A percentile compares a stretch with the other conserved stretches of the same genome.
These are phyloP conservation scores for Scaptomyza parva DNA, from an alignment of 2,888 invertebrate species.

Conservation along the genomic window DNA sequence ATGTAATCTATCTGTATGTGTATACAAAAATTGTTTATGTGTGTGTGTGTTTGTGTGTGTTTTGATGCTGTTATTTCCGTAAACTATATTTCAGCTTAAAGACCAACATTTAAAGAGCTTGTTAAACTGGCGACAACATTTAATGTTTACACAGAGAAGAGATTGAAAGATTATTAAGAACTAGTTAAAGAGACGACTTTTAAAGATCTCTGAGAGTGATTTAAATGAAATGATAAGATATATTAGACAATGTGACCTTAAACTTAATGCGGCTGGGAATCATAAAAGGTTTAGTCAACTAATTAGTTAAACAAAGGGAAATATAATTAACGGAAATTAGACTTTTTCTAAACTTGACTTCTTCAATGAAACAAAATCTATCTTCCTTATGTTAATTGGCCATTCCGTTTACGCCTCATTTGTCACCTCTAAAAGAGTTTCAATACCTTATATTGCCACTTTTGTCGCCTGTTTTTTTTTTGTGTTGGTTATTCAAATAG, in stretches of 20 bases:
- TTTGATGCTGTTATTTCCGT: conserved; percentile 7
- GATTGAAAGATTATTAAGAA: conserved; percentile 6
- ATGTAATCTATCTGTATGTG: no score
- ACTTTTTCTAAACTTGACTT: no score
- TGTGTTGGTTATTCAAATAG: not conserved
- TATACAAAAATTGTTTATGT: conserved; percentile 1
- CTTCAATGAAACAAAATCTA: not conserved
- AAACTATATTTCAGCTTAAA: not conserved
- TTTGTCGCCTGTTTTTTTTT: conserved; percentile 54
- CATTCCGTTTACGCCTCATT: not conserved
- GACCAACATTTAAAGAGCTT: not conserved
- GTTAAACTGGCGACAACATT: conserved; percentile 41
- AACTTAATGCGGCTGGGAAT: not conserved
- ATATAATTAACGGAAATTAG: no score
- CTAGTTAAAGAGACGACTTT: not conserved
- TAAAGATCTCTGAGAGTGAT: not conserved
- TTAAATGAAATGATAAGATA: no score
- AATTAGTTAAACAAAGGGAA: no score
- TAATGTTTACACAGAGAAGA: conserved; percentile 1
- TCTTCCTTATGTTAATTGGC: no score
- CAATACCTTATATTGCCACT: conserved; percentile 17
- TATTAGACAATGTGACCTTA: no score
- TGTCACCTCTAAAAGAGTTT: no score
- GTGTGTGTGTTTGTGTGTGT: conserved; percentile 7
- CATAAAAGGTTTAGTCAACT: not conserved